Evolutionary conservation across 2,113 vertebrate genomes (phyloP).

Genomic region (Numida meleagris): DNA sequence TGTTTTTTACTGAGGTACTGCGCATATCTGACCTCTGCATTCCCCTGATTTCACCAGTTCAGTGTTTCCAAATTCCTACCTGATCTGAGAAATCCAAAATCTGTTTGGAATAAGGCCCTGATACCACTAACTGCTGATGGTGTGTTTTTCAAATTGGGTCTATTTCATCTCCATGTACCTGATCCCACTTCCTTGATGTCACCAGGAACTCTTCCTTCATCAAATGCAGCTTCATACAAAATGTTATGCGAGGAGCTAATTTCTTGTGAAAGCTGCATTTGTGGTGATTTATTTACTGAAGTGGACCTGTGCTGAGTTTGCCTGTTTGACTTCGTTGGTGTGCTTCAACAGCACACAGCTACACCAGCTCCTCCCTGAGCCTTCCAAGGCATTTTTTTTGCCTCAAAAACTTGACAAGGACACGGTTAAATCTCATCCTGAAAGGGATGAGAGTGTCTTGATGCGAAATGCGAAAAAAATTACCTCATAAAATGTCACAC

Average conservation of each 20-base stretch:
- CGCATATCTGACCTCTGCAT: conserved; percentile 34
- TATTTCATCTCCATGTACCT: not conserved
- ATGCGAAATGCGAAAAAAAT: not conserved
- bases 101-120: not conserved
- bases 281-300: not conserved
- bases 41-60: not conserved
- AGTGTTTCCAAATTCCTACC: not conserved
- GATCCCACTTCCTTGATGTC: not conserved
- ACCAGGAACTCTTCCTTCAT: not conserved
- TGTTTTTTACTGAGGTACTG: conserved; percentile 41
- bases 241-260: not conserved
- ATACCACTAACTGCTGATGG: not conserved
- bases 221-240: not conserved
- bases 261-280: not conserved
- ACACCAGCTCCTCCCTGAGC: not conserved
- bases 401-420: not conserved
- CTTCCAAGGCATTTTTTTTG: not conserved
- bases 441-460: not conserved
- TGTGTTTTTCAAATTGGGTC: not conserved
- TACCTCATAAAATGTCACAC: not conserved
- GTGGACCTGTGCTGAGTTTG: not conserved
- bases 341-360: accelerated
- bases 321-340: not conserved
- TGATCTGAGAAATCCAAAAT: not conserved
- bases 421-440: not conserved